phyloP scores from a whole-genome alignment of 2,113 vertebrate species.

The Catharus bicknelli region DNA sequence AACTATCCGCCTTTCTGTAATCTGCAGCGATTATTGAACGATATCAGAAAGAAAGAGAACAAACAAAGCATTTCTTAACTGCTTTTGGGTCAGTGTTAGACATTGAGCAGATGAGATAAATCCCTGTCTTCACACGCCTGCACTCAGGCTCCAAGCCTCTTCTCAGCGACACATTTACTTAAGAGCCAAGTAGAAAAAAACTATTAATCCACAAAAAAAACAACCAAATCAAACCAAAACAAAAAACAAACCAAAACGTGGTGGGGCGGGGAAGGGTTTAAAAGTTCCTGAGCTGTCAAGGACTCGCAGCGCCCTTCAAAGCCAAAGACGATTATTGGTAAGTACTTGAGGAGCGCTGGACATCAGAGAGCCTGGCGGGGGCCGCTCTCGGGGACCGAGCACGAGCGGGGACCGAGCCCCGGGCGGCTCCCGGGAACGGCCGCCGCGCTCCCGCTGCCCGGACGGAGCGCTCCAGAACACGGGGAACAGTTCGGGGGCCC shows the following conservation, averaged over 20 bases:
- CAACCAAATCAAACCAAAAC: too few species aligned
- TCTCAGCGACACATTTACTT: not conserved
- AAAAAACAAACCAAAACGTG: not conserved
- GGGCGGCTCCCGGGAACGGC: not conserved
- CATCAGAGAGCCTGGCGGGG: not conserved
- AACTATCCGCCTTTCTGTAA: not conserved
- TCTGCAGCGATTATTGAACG: not conserved
- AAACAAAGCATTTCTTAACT: not conserved
- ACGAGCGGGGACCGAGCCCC: not conserved
- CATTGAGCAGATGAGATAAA: not conserved
- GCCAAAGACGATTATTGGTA: not conserved
- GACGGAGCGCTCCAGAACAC: not conserved
- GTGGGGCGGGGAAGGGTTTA: not conserved
- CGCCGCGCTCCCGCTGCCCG: not conserved
- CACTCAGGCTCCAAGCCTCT: not conserved
- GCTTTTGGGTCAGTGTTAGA: not conserved
- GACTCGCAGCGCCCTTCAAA: not conserved
- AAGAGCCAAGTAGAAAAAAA: not conserved
- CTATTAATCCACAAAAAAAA: not conserved
- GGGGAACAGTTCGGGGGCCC: accelerated
- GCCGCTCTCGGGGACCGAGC: not conserved
- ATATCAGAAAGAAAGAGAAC: not conserved
- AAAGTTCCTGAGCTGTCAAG: slow-evolving; percentile 27
- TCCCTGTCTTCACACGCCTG: not conserved
- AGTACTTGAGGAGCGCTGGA: not conserved